Percentiles rank a stretch among this genome's conserved stretches.
Evolutionary conservation across 2,113 vertebrate species (phyloP).

Genomic region (Campylorhamphus procurvoides): DNA sequence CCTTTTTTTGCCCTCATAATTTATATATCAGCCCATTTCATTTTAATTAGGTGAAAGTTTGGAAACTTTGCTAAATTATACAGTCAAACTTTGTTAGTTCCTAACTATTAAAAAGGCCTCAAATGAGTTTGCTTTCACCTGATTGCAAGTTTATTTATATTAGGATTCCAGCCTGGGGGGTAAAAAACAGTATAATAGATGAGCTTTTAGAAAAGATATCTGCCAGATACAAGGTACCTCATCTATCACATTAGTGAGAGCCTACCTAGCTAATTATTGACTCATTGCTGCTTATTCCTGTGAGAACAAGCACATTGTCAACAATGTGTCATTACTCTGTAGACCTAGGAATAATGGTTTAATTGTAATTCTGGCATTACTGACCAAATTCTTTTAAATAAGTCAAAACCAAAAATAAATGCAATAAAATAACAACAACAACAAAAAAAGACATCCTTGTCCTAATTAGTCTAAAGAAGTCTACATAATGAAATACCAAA

Average conservation of each 20-base stretch:
- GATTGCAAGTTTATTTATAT: neutral
- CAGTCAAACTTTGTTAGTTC: neutral
- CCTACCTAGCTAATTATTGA: neutral
- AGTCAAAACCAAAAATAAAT: neutral
- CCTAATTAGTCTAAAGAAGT: neutral
- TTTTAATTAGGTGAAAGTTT: neutral
- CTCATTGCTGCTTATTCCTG: neutral
- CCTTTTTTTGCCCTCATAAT: neutral
- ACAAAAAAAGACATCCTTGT: neutral
- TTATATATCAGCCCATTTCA: neutral
- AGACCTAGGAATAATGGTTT: neutral
- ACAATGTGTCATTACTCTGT: neutral
- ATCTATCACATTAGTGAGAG: neutral
- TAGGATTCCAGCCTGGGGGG: neutral
- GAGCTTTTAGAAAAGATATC: neutral
- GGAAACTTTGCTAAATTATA: neutral
- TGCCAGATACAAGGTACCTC: neutral
- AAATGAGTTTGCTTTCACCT: neutral
- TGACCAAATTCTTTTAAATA: neutral
- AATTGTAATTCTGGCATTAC: neutral
- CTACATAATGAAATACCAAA: neutral
- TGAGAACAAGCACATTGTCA: neutral
- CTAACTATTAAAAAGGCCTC: neutral
- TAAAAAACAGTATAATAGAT: neutral
- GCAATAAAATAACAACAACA: neutral